These are phyloP conservation scores for Anisognathus igniventris DNA, from an alignment of 2,797 vertebrate genomes.

Conservation along the genomic window DNA sequence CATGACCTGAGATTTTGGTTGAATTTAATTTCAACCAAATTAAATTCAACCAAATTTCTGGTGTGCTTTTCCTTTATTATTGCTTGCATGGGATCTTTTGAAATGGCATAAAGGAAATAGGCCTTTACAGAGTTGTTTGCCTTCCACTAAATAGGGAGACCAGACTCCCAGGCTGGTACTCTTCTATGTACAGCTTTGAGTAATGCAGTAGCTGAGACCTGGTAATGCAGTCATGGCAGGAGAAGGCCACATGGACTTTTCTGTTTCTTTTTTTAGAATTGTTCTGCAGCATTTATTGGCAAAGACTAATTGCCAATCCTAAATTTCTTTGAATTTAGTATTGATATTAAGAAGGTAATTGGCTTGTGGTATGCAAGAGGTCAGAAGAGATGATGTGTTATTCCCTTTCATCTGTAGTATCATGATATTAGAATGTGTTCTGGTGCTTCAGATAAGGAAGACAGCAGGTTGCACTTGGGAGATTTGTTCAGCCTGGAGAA, in stretches of 20 bases:
- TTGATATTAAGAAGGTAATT: not conserved
- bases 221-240: not conserved
- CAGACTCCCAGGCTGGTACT: not conserved
- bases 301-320: not conserved
- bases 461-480: rapidly evolving
- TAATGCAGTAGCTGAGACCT: not conserved
- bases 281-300: not conserved
- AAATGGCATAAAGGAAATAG: not conserved
- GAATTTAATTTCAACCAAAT: not conserved
- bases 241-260: not conserved
- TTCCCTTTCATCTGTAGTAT: not conserved
- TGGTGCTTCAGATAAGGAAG: not conserved
- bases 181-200: not conserved
- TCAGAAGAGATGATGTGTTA: not conserved
- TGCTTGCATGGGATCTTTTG: not conserved
- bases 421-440: not conserved
- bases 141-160: not conserved
- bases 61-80: not conserved
- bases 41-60: not conserved
- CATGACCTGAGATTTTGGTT: not conserved
- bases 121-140: not conserved
- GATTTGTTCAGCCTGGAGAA: not conserved
- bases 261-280: not conserved
- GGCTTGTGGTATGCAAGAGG: not conserved
- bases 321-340: not conserved